A percentile compares a stretch with the other conserved stretches of the same genome.
These are phyloP conservation scores for Helicorthomorpha holstii DNA, from an alignment of 1,140 invertebrate species.

Conservation along the genomic window DNA sequence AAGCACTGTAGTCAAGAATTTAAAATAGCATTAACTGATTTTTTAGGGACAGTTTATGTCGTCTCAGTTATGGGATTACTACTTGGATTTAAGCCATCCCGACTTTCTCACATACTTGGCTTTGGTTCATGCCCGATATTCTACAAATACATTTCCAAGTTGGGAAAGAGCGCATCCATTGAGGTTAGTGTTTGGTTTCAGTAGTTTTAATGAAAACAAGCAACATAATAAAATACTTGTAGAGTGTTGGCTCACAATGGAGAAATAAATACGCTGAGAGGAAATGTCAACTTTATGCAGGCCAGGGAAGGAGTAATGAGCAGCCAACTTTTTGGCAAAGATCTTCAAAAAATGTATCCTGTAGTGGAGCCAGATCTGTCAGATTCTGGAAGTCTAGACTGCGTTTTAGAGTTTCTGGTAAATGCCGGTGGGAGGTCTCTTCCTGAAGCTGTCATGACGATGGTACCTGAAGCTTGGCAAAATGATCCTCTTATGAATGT, in stretches of 20 bases:
- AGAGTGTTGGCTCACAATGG: constrained; percentile 96
- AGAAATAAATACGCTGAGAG: constrained; percentile 95
- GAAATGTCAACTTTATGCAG: constrained; percentile 97
- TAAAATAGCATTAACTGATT: not conserved
- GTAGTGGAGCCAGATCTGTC: constrained; percentile 95
- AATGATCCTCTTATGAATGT: constrained; percentile 80
- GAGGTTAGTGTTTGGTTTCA: constrained; percentile 40
- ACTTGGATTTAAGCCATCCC: constrained; percentile 48
- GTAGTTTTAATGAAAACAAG: no score
- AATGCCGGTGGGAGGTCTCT: constrained; percentile 74
- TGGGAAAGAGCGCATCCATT: constrained; percentile 99
- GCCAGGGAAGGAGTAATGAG: constrained; percentile 97
- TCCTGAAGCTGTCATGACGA: constrained; percentile 95
- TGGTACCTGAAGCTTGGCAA: constrained; percentile 99
- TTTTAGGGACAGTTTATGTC: constrained; percentile 77
- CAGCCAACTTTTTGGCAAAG: constrained; percentile 55
- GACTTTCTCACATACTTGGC: constrained; percentile 87
- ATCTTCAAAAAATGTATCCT: constrained; percentile 79
- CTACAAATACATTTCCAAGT: constrained; percentile 96
- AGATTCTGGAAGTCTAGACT: constrained; percentile 93
- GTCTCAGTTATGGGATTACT: constrained; percentile 83
- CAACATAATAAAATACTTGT: no score
- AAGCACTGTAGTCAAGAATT: not conserved
- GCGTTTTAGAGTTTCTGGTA: constrained; percentile 91
- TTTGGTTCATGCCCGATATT: constrained; percentile 91